Evolutionary conservation across 2,888 invertebrate species (phyloP).

Genomic region (Xanthorhoe designata): DNA sequence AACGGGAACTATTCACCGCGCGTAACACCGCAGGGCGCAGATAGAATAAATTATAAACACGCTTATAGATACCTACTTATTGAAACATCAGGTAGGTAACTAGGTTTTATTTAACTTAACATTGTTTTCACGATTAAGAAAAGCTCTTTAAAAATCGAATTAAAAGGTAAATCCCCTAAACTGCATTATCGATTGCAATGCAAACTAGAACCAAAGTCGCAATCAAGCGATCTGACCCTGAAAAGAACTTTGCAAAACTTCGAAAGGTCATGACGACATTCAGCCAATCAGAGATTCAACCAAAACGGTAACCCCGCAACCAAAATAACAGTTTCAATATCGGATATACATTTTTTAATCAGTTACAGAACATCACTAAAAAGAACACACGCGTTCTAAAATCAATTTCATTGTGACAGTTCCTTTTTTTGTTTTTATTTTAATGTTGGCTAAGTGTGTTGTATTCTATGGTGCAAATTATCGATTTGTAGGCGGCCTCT

Average conservation of each 20-base stretch:
- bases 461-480: constrained; percentile 60
- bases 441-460: constrained; percentile 22
- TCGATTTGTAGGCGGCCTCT: constrained; percentile 64
- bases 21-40: no score
- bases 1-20: no score
- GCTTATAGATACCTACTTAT: no score
- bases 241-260: constrained; percentile 32
- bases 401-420: constrained; percentile 22
- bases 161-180: neutral
- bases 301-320: constrained; percentile 37
- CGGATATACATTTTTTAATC: constrained; percentile 12
- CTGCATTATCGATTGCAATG: constrained; percentile 4
- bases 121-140: no score
- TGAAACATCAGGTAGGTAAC: no score
- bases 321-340: constrained; percentile 34
- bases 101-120: no score
- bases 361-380: constrained; percentile 31
- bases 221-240: constrained; percentile 26
- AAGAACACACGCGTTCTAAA: constrained; percentile 25
- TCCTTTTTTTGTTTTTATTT: constrained; percentile 17
- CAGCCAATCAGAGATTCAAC: constrained; percentile 27
- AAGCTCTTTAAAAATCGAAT: neutral
- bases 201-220: constrained; percentile 34
- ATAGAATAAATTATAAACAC: no score
- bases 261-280: constrained; percentile 28